Conservation (phyloP, 2,113 vertebrate genomes). For the Nibea coibor region DNA sequence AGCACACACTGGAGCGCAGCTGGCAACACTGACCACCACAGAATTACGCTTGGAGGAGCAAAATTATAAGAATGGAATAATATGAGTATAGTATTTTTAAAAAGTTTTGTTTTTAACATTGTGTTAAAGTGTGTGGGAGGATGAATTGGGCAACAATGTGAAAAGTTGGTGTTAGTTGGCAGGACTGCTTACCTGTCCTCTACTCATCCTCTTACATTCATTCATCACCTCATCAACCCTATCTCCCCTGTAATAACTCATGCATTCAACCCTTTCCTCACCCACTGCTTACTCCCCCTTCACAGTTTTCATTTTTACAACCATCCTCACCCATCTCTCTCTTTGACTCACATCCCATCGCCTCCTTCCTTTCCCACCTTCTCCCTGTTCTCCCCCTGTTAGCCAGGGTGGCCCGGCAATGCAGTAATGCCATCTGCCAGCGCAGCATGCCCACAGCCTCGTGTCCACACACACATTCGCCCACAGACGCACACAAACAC, state of each 20-base stretch:
- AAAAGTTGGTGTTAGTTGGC: conserved; percentile 29
- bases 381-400: conserved; percentile 64
- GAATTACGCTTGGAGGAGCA: conserved; percentile 47
- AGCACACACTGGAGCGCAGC: conserved; percentile 63
- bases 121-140: conserved; percentile 21
- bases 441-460: conserved; percentile 80
- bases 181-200: not conserved
- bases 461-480: conserved; percentile 67
- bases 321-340: conserved; percentile 42
- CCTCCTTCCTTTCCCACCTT: conserved; percentile 58
- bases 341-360: conserved; percentile 61
- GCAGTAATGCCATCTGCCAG: conserved; percentile 83
- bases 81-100: not conserved
- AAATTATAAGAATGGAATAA: conserved; percentile 26
- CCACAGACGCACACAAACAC: conserved; percentile 55
- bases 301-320: conserved; percentile 54
- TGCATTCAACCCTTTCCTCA: conserved; percentile 24
- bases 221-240: conserved; percentile 52
- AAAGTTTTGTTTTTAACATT: conserved; percentile 42
- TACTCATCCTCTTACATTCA: conserved; percentile 29
- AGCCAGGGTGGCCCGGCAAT: conserved; percentile 76
- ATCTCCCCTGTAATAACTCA: conserved; percentile 44
- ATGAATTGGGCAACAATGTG: not conserved
- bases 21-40: conserved; percentile 75
- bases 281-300: conserved; percentile 32